Percentiles rank a stretch among this genome's conserved stretches.
Evolutionary conservation across 2,113 vertebrate species (phyloP).

Genomic region (Entomyzon cyanotis): DNA sequence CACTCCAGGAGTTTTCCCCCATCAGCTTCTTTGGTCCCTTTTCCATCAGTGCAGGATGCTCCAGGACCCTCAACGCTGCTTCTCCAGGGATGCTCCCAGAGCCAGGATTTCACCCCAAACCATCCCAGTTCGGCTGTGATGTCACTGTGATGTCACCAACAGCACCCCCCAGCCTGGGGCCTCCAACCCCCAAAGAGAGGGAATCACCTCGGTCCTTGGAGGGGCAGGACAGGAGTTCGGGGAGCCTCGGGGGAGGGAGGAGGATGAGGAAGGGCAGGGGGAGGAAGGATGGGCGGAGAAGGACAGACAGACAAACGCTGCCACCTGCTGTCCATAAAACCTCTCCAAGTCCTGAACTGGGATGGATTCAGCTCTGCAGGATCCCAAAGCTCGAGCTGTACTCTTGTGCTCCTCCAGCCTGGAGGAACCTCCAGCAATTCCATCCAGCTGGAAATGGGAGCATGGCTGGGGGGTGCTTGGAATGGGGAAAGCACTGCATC

Average conservation of each 20-base stretch:
- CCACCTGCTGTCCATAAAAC: slow-evolving; percentile 8
- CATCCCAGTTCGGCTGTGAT: fast-evolving
- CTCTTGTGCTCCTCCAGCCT: fast-evolving
- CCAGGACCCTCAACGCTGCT: not conserved
- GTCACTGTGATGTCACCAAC: fast-evolving
- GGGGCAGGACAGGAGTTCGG: fast-evolving
- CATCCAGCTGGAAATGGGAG: not conserved
- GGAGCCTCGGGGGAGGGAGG: fast-evolving
- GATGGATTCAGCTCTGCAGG: fast-evolving
- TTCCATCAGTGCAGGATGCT: not conserved
- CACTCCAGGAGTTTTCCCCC: not conserved
- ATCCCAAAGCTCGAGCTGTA: fast-evolving
- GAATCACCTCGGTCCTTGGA: fast-evolving
- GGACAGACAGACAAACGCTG: not conserved
- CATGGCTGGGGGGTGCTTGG: fast-evolving
- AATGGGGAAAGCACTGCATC: fast-evolving
- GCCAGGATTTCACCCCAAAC: not conserved
- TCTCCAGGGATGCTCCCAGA: not conserved
- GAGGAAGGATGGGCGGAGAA: not conserved
- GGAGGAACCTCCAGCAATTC: not conserved
- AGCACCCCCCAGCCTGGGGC: not conserved
- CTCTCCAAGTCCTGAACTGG: fast-evolving
- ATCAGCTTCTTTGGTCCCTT: not conserved
- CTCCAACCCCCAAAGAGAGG: not conserved
- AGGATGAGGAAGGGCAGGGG: not conserved